phyloP scores from a whole-genome alignment of 2,888 invertebrate genomes.

The Drosophila leonis region DNA sequence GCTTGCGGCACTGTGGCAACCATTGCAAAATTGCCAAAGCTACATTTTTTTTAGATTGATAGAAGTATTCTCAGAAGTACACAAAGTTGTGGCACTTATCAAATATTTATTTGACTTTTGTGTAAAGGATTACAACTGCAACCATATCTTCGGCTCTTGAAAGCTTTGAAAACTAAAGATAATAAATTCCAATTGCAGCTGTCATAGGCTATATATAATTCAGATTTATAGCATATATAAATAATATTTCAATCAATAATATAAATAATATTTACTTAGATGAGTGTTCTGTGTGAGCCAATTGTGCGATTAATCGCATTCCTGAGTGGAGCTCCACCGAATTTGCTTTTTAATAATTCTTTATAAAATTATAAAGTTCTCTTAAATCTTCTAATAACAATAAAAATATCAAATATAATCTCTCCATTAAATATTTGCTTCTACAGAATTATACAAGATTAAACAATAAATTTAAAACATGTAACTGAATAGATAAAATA shows the following conservation, averaged over 20 bases:
- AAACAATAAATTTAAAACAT: too few species aligned
- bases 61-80: background rate
- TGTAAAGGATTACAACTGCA: background rate
- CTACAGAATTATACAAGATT: too few species aligned
- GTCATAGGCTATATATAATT: background rate
- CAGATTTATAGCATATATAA: background rate
- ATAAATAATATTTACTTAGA: background rate
- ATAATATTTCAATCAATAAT: background rate
- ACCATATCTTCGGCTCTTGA: background rate
- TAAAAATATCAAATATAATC: too few species aligned
- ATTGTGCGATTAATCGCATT: background rate
- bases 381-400: too few species aligned
- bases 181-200: background rate
- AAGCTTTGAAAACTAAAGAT: background rate
- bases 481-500: too few species aligned
- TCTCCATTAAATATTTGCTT: too few species aligned
- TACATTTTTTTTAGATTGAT: background rate
- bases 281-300: background rate
- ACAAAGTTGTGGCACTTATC: background rate
- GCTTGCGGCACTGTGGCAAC: constrained; percentile 7
- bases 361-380: too few species aligned
- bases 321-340: background rate
- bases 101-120: constrained; percentile 1
- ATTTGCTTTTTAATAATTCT: too few species aligned
- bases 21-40: background rate